These are phyloP conservation scores for Pardosa pseudoannulata DNA, from an alignment of 2,888 invertebrate species.

Conservation along the genomic window DNA sequence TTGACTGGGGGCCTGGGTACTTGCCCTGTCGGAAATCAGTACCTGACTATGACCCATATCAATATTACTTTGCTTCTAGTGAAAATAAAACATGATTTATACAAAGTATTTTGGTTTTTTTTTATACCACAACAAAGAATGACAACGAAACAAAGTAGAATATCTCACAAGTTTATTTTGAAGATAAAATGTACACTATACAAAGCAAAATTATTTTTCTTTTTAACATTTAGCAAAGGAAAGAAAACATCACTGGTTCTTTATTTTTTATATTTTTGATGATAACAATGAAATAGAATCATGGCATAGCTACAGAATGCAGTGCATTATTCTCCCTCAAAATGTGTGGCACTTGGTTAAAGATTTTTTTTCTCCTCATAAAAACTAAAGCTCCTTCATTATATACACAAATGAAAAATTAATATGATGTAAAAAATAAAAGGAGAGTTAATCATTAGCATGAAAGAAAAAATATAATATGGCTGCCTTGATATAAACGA, in stretches of 20 bases:
- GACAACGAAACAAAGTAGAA: constrained; percentile 18
- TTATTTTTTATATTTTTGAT: too few species aligned
- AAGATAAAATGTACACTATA: constrained; percentile 72
- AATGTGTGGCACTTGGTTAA: constrained; percentile 61
- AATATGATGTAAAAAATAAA: constrained; percentile 1
- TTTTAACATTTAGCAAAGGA: constrained; percentile 61
- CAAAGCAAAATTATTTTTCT: constrained; percentile 69
- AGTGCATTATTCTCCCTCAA: constrained; percentile 42
- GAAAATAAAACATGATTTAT: too few species aligned
- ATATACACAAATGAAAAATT: constrained; percentile 66
- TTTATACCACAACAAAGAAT: not conserved
- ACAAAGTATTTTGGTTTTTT: too few species aligned
- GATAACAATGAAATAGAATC: constrained; percentile 37
- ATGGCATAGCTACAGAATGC: constrained; percentile 57
- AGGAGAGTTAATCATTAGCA: constrained; percentile 1
- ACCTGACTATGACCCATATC: too few species aligned
- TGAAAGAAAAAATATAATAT: not conserved
- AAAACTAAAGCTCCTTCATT: constrained; percentile 62
- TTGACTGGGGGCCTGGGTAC: too few species aligned
- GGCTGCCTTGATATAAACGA: constrained; percentile 6
- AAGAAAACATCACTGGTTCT: constrained; percentile 47
- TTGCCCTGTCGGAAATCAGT: too few species aligned
- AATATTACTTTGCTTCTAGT: too few species aligned
- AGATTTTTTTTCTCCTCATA: constrained; percentile 8
- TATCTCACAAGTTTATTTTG: constrained; percentile 64